Conservation (phyloP, 2,797 vertebrate species). For the Cichlasoma orientale region DNA sequence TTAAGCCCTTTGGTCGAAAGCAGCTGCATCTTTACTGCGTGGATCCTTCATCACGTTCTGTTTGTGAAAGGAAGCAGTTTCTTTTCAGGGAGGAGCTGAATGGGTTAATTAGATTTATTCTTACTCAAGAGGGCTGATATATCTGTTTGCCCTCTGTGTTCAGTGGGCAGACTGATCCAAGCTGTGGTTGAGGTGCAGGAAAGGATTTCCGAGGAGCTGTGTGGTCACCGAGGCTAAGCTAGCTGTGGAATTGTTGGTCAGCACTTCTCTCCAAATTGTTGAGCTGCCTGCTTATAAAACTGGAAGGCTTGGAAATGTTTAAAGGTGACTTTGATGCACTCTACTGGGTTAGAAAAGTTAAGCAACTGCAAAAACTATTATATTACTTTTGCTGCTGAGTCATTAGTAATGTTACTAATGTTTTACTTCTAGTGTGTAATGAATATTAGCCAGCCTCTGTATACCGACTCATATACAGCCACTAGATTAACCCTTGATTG, state of each 20-base stretch:
- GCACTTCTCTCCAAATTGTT: not conserved
- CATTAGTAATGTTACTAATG: not conserved
- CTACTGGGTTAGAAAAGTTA: not conserved
- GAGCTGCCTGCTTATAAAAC: not conserved
- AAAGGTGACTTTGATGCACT: not conserved
- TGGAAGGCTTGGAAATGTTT: not conserved
- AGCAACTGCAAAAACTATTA: not conserved
- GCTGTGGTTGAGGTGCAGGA: not conserved
- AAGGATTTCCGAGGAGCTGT: not conserved
- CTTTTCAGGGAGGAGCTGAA: not conserved
- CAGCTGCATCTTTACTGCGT: not conserved
- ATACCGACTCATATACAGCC: no score
- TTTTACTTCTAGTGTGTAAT: not conserved
- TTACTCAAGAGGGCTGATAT: not conserved
- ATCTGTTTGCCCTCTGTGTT: not conserved
- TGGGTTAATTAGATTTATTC: not conserved
- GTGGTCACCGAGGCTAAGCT: not conserved
- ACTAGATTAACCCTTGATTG: not conserved
- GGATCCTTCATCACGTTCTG: not conserved
- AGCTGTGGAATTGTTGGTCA: not conserved
- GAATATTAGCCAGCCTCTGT: not conserved
- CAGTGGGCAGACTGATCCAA: not conserved
- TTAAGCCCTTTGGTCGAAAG: constrained; percentile 7
- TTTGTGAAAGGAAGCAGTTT: not conserved
- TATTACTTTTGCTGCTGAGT: not conserved